Evolutionary conservation across 2,888 invertebrate species (phyloP).

Genomic region (Imbricaverruca yamaguchii): DNA sequence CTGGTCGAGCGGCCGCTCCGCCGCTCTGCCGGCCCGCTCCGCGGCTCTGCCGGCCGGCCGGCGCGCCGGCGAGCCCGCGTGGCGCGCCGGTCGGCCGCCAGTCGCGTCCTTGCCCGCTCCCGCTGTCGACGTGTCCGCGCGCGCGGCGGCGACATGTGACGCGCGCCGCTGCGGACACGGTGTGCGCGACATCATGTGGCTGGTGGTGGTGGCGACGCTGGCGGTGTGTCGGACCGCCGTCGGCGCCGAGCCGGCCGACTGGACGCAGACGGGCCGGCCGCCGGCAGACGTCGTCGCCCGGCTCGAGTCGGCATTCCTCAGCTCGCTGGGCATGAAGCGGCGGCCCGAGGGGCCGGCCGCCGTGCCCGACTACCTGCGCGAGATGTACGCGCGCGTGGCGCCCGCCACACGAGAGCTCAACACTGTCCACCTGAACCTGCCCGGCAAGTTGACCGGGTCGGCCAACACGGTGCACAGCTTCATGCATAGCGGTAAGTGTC

Average conservation of each 20-base stretch:
- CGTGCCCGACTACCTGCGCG: constrained; percentile 71
- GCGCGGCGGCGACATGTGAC: constrained; percentile 2
- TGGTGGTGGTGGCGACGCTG: neutral
- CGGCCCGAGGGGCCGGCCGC: constrained; percentile 47
- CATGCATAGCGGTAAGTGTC: constrained; percentile 25
- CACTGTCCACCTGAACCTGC: constrained; percentile 57
- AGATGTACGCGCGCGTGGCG: constrained; percentile 56
- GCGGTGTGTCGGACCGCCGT: neutral
- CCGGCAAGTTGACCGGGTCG: constrained; percentile 56
- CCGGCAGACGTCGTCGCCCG: constrained; percentile 44
- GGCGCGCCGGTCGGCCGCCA: neutral
- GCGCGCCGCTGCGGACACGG: neutral
- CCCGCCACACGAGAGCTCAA: constrained; percentile 57
- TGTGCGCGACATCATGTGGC: neutral
- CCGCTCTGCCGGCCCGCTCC: neutral
- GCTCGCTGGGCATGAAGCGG: constrained; percentile 53
- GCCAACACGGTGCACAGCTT: constrained; percentile 41
- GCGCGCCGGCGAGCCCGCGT: constrained; percentile 3
- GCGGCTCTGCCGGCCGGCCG: neutral
- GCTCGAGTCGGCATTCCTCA: constrained; percentile 54
- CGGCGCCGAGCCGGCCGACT: constrained; percentile 21
- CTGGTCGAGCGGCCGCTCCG: neutral
- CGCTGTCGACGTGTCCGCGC: neutral
- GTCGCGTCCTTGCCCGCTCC: neutral
- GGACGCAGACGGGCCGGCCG: constrained; percentile 34